phyloP scores from a whole-genome alignment of 2,113 vertebrate species.

The Chionodraco myersi region DNA sequence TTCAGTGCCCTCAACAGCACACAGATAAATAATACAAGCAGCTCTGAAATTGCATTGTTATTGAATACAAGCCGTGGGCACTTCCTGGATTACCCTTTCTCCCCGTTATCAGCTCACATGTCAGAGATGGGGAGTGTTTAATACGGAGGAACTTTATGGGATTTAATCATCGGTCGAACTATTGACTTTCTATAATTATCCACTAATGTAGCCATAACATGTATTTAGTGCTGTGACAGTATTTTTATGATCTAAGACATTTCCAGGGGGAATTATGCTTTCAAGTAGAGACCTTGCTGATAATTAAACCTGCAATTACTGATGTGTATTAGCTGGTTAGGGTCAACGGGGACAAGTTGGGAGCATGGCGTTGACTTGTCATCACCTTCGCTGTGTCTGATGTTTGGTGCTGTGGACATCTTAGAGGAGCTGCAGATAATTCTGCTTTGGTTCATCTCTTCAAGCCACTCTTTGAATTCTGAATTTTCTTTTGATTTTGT shows the following conservation, averaged over 20 bases:
- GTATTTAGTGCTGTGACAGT: neutral
- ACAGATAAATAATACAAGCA: conserved; percentile 65
- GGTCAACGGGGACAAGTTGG: neutral
- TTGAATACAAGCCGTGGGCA: conserved; percentile 38
- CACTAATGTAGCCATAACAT: conserved; percentile 27
- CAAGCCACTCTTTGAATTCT: neutral
- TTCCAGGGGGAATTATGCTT: neutral
- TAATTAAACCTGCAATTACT: neutral
- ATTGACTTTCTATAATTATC: conserved; percentile 43
- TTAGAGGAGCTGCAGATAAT: neutral
- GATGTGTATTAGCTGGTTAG: neutral
- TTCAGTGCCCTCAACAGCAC: conserved; percentile 48
- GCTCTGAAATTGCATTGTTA: conserved; percentile 56
- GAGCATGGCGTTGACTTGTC: neutral
- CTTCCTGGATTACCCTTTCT: conserved; percentile 36
- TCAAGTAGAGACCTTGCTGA: neutral
- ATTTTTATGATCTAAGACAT: conserved; percentile 13
- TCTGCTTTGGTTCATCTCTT: neutral
- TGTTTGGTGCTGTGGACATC: neutral
- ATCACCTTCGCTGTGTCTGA: neutral
- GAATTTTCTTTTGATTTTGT: too few species aligned
- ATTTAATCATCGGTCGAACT: conserved; percentile 56
- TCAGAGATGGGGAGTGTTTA: conserved; percentile 27
- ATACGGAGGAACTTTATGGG: conserved; percentile 14
- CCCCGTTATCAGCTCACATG: conserved; percentile 26